Base-by-base conservation (phyloP, 2,888 invertebrate species). In the Amblyjoppa fuscipennis region DNA sequence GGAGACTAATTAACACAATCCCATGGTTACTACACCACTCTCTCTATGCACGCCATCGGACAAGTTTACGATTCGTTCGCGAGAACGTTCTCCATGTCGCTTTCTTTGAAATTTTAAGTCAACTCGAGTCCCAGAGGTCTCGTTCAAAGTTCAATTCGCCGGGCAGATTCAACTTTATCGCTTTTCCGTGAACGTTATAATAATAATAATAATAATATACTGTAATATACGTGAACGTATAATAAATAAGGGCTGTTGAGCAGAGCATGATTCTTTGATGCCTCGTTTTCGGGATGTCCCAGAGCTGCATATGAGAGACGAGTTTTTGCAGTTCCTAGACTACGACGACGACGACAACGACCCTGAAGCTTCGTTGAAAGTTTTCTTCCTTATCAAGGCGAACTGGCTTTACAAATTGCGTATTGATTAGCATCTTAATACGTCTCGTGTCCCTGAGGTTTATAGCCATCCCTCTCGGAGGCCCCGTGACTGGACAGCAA, bases 371-470 rank as follows among this genome's bases (percentile, higher is more conserved):
- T 41, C 81, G 80, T 76, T 81, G 77, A 73, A 81, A 84, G 75
- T 81, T 81, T 49, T 76, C 56, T 34, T 73, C 80, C 76, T 68
- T 59, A 79, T 79, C 79, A 84, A 86, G 86, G 84, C 68, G 28
- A 86, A 84, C 84, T 64, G 79, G 81, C 75, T 84, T 59, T 71
- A 81, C 80, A 84, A 81, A 85, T 87, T 74, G 84, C 84, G 77
- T 81, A 87, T 87, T 87, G 87, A 87, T 87, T 87, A 84, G 78
- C 83, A 87, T 87, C 83, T 87, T 85, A 85, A 85, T 87, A 85
- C 83, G 81, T 79, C 70, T 56, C 81, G 59, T 76, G 86, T 86
- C 84, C 81, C 75, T 84, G 75, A 87, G 79, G 84, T 87, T 83
- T 85, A 87, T 87, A 76, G 74, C 74, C 80, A 80, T 80, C 81